These are phyloP conservation scores for Sparus aurata DNA, from an alignment of 2,797 vertebrate genomes.

Conservation along the genomic window DNA sequence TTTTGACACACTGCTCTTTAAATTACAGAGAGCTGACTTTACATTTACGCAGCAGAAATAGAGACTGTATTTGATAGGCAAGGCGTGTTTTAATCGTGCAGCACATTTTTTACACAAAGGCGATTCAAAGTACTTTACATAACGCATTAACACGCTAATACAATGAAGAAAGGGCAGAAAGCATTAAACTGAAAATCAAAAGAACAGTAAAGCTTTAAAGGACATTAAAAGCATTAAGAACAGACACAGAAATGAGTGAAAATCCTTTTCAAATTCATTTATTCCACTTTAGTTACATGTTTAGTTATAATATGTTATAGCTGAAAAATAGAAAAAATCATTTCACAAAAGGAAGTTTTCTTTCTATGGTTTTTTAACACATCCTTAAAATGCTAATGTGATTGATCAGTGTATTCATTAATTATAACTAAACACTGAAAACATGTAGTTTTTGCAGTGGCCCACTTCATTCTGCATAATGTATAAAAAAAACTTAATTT, in stretches of 20 bases:
- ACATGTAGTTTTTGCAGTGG: not conserved
- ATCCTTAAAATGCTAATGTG: slow-evolving; percentile 3
- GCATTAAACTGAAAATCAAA: not conserved
- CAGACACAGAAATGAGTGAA: not conserved
- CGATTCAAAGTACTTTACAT: not conserved
- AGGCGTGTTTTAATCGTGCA: too few species aligned
- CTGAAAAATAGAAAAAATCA: not conserved
- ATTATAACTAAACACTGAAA: slow-evolving; percentile 13
- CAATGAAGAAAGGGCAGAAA: not conserved
- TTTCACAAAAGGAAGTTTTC: not conserved
- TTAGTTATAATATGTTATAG: not conserved
- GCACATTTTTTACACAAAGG: not conserved
- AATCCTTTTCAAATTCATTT: not conserved
- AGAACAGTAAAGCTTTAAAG: not conserved
- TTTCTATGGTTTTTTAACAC: not conserved
- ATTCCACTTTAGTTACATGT: not conserved
- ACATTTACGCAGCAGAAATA: not conserved
- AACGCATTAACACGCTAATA: not conserved
- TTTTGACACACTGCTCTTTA: not conserved
- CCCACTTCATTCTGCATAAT: not conserved
- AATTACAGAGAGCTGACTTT: not conserved
- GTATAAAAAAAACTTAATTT: not conserved
- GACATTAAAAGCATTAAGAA: not conserved
- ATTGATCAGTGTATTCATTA: slow-evolving; percentile 1
- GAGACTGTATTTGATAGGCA: not conserved